These are phyloP conservation scores for Drosophila quinaria DNA, from an alignment of 2,888 invertebrate species.

Conservation along the genomic window DNA sequence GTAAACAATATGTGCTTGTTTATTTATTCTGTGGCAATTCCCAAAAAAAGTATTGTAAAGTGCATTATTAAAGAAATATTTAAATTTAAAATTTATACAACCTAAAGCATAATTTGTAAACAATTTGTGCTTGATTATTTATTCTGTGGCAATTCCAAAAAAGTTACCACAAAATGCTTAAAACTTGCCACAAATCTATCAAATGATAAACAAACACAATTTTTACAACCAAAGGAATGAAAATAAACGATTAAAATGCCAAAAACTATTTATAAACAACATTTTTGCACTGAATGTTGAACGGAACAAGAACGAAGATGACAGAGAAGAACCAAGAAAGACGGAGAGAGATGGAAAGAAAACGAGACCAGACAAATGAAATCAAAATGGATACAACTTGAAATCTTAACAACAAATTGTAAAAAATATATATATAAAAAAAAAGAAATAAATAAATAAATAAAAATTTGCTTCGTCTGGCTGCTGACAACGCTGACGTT, in stretches of 20 bases:
- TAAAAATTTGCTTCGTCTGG: conserved; percentile 56
- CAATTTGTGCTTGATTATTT: conserved; percentile 17
- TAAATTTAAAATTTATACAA: not conserved
- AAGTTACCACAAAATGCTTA: conserved; percentile 17
- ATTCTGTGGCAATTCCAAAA: conserved; percentile 8
- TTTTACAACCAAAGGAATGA: conserved; percentile 21
- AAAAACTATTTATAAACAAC: conserved; percentile 44
- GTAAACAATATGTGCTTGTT: no score
- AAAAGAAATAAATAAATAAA: conserved; percentile 38
- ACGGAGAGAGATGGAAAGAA: conserved; percentile 5
- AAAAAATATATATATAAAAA: conserved; percentile 18
- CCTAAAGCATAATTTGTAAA: conserved; percentile 16
- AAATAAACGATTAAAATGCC: conserved; percentile 31
- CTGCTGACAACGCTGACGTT: conserved; percentile 48
- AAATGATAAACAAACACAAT: conserved; percentile 28
- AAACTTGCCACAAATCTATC: conserved; percentile 14
- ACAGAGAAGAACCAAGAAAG: not conserved
- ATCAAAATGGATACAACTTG: conserved; percentile 32
- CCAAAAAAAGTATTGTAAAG: no score
- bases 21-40: no score
- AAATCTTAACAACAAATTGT: conserved; percentile 34
- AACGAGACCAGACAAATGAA: conserved; percentile 34
- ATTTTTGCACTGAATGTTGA: conserved; percentile 39
- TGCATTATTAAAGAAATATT: not conserved
- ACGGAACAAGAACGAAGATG: conserved; percentile 17